Evolutionary conservation across 2,888 invertebrate species (phyloP).

Genomic region (Stratiomys singularior): DNA sequence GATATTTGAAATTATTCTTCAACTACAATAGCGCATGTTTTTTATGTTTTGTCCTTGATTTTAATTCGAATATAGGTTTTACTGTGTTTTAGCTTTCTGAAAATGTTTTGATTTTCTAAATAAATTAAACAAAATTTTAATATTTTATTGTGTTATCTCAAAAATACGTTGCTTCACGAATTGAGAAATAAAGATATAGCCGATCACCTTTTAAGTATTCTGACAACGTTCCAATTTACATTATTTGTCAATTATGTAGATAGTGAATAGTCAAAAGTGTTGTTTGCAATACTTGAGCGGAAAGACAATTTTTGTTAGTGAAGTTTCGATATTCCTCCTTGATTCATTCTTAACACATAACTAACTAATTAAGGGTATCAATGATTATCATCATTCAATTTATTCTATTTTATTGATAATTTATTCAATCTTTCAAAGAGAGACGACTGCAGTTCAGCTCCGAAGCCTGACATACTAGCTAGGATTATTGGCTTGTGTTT

Average conservation of each 20-base stretch:
- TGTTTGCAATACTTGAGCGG: no score
- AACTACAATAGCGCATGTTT: background rate
- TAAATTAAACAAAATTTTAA: conserved; percentile 24
- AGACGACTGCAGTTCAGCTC: no score
- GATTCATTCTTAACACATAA: no score
- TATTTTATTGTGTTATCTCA: background rate
- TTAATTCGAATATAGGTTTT: background rate
- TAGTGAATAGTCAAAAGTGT: background rate
- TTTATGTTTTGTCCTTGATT: background rate
- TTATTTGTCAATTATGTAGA: background rate
- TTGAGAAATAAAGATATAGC: background rate
- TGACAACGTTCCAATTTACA: background rate
- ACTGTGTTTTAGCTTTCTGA: background rate
- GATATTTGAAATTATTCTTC: background rate
- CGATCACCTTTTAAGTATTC: background rate
- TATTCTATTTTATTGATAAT: no score
- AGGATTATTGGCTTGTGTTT: no score
- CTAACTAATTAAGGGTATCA: no score
- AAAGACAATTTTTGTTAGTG: no score
- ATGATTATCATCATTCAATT: no score
- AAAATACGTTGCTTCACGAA: background rate
- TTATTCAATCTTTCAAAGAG: no score
- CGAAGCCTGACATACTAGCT: no score
- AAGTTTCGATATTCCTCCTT: no score
- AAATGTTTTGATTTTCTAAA: background rate